phyloP scores from a whole-genome alignment of 2,113 vertebrate genomes.

The Datnioides undecimradiatus region DNA sequence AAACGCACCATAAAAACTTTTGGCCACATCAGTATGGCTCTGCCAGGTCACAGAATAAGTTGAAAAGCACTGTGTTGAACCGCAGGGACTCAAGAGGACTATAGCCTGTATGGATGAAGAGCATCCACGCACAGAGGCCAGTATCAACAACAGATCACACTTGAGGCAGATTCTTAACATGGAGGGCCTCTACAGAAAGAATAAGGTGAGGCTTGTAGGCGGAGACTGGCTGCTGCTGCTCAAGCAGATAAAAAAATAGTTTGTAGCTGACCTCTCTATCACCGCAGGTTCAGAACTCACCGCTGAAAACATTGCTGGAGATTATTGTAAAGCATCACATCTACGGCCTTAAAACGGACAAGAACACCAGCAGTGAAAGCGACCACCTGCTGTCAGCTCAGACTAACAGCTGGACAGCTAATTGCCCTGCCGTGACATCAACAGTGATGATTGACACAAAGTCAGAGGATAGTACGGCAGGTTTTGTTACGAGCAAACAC shows the following conservation, averaged over 20 bases:
- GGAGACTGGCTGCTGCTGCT: background rate
- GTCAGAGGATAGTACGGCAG: background rate
- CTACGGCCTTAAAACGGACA: conserved; percentile 72
- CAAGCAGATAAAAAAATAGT: too few relatives aligned
- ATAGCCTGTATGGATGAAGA: conserved; percentile 91
- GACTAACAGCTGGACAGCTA: background rate
- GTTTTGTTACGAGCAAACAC: conserved; percentile 11
- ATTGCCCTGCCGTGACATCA: conserved; percentile 27
- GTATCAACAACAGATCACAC: conserved; percentile 91
- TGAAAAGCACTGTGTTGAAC: background rate
- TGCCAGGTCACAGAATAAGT: background rate
- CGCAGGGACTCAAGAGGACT: conserved; percentile 92
- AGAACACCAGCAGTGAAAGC: conserved; percentile 14
- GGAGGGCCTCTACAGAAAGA: conserved; percentile 89
- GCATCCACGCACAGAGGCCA: conserved; percentile 88
- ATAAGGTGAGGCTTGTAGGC: conserved; percentile 84
- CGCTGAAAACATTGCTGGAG: conserved; percentile 92
- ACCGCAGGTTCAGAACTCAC: conserved; percentile 77
- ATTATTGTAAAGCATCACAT: conserved; percentile 91
- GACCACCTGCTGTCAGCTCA: background rate
- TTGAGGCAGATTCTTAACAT: conserved; percentile 90
- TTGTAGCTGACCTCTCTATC: conserved; percentile 8
- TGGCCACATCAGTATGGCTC: background rate
- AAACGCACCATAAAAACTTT: background rate
- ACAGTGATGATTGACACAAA: conserved; percentile 6